A percentile compares a stretch with the other conserved stretches of the same genome.
Evolutionary conservation across 30 jellyfish, hydroid and myxozoan genomes (phyloP).

Genomic region (Hydractinia symbiolongicarpus): DNA sequence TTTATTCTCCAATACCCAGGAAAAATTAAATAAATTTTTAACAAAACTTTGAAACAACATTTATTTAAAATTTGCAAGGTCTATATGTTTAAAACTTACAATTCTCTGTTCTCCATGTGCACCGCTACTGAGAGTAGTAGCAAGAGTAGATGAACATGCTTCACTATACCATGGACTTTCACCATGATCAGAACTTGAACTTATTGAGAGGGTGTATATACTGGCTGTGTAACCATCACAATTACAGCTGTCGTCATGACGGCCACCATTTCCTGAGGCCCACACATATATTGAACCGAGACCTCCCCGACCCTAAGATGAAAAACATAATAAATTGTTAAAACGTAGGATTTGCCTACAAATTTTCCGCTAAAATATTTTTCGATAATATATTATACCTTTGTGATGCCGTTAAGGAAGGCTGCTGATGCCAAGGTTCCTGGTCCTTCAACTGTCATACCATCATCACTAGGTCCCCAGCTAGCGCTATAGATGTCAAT

Average conservation of each 20-base stretch:
- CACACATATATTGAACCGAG: conserved; percentile 96
- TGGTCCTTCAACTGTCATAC: conserved; percentile 99
- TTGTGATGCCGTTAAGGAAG: conserved; percentile 84
- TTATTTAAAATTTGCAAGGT: no score
- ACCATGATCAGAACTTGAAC: conserved; percentile 99
- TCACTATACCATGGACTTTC: conserved; percentile 99
- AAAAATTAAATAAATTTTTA: no score
- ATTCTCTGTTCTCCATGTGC: conserved; percentile 97
- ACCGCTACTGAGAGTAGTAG: conserved; percentile 98
- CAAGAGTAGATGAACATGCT: conserved; percentile 97
- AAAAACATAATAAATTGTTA: neutral
- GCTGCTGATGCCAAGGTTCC: conserved; percentile 99
- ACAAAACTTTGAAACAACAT: no score
- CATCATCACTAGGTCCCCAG: conserved; percentile 99
- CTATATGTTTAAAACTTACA: conserved; percentile 42
- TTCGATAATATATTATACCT: conserved; percentile 35
- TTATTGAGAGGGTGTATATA: conserved; percentile 89
- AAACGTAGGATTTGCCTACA: neutral
- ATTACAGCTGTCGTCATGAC: conserved; percentile 99
- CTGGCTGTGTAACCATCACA: conserved; percentile 99
- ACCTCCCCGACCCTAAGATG: conserved; percentile 97
- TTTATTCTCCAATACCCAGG: no score
- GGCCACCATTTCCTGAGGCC: conserved; percentile 99
- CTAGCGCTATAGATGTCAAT: conserved; percentile 99
- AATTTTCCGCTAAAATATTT: neutral